These are phyloP conservation scores for Netelia virgata DNA, from an alignment of 2,888 invertebrate species.

Conservation along the genomic window DNA sequence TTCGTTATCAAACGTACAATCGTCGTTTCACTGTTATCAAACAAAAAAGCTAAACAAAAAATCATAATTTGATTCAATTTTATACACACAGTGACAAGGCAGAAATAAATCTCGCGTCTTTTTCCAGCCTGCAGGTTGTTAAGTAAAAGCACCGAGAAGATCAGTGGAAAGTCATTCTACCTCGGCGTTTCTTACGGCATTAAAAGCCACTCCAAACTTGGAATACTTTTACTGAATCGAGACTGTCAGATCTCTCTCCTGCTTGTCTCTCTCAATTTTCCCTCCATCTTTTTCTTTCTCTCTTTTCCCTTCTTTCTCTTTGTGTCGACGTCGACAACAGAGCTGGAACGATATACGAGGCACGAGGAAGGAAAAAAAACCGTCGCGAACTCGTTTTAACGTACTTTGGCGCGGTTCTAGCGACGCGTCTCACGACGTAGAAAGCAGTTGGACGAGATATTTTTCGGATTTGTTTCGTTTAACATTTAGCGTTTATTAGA, in stretches of 20 bases:
- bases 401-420: neutral
- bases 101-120: conserved; percentile 21
- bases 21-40: neutral
- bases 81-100: neutral
- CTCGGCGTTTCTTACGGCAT: conserved; percentile 49
- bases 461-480: conserved; percentile 2
- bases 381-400: conserved; percentile 45
- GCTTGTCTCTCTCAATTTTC: neutral
- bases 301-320: neutral
- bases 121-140: neutral
- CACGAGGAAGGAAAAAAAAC: neutral
- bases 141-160: conserved; percentile 12
- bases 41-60: too few relatives aligned
- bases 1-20: neutral
- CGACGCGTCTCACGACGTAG: conserved; percentile 26
- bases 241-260: conserved; percentile 12
- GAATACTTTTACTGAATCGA: conserved; percentile 57
- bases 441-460: conserved; percentile 46
- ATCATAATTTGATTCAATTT: neutral
- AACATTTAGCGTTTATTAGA: neutral
- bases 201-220: conserved; percentile 56
- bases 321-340: too few relatives aligned
- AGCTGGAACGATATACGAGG: neutral
- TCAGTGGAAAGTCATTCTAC: conserved; percentile 49
- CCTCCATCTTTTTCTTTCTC: neutral